These are phyloP conservation scores for Hyposoter dolosus DNA, from an alignment of 2,888 invertebrate species.

Conservation along the genomic window DNA sequence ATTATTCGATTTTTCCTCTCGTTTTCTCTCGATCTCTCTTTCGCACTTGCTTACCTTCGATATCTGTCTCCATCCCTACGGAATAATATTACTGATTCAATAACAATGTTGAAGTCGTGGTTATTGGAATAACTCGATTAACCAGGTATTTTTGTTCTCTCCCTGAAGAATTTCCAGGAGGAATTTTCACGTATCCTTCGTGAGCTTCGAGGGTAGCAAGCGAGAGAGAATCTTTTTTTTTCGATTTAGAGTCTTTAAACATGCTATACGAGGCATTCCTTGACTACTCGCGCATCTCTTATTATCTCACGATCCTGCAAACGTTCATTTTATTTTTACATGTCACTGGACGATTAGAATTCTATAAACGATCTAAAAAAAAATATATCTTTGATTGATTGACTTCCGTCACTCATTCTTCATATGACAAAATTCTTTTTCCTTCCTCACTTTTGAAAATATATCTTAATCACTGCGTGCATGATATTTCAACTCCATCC, in stretches of 20 bases:
- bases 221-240: neutral
- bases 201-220: neutral
- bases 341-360: neutral
- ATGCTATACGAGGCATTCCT: neutral
- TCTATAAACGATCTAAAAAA: neutral
- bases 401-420: too few species aligned
- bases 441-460: neutral
- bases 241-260: neutral
- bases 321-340: neutral
- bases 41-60: neutral
- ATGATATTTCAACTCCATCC: neutral
- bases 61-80: neutral
- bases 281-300: neutral
- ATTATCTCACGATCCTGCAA: neutral
- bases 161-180: neutral
- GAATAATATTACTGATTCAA: neutral
- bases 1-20: neutral
- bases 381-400: too few species aligned
- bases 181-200: neutral
- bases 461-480: neutral
- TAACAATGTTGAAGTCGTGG: neutral
- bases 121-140: conserved; percentile 4
- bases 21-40: neutral
- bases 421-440: too few species aligned
- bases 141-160: neutral